Evolutionary conservation across 2,113 vertebrate genomes (phyloP), one percentile per base, ranked within the genome.

Genomic region (Chunga burmeisteri): DNA sequence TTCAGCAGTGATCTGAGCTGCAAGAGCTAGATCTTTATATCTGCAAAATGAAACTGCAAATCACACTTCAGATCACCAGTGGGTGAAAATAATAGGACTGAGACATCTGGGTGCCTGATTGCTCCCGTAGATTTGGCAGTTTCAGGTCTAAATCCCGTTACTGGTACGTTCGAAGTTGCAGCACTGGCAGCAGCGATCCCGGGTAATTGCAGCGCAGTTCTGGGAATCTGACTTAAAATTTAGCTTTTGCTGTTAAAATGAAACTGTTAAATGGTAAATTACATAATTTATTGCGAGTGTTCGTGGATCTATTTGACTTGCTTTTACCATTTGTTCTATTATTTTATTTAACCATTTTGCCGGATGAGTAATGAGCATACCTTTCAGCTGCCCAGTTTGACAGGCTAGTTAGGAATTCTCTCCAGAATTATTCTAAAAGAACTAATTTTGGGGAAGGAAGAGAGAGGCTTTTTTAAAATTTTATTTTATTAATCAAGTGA

Each of bases 191-290:
- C 22, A 82, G 71, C 16, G 29, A 79, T 77, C 83, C 65, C 6
- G 5, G 19, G 42, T 89, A 85, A 94, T 92, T 78, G 92, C 90
- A 88, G 52, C 3, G 0, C 90, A 70, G 74, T 96, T 95, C 96
- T 96, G 94, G 95, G 93, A 95, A 88, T 44, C 70, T 20, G 81
- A 70, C 81, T 96, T 34, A 93, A 77, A 95, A 92, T 91, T 78
- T 94, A 71, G 61, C 86, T 94, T 87, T 90, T 1, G 12, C 77
- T 88, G 75, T 46, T 81, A 63, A 90, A 96, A 74, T 49, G 29
- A 81, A 90, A 71, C 74, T 93, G 78, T 78, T 74, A 77, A 87
- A 96, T 85, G 72, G 93, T 82, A 91, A 96, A 95, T 94, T 79
- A 72, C 68, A 52, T 94, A 75, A 73, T 86, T 79, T 56, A 83